Evolutionary conservation across 2,113 vertebrate species (phyloP), one percentile per base, ranked within the genome.

Genomic region (Rhabdornis inornatus): DNA sequence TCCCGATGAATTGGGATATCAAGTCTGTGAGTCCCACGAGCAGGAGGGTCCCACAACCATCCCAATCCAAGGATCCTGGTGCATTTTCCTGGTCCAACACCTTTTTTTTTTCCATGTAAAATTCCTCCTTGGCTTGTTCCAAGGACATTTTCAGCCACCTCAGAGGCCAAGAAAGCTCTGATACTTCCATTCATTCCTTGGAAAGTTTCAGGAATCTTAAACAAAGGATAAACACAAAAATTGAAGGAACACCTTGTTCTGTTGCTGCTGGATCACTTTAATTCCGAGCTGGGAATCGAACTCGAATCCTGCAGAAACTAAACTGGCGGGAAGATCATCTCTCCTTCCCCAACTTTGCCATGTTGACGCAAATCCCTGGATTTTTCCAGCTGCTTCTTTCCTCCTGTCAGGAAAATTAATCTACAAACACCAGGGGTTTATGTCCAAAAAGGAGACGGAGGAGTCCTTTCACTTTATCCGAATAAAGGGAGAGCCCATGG

Each of bases 81-180:
- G n/a, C 11, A 3, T 61, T 66, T 71, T 21, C 30, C 22, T 3
- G 2, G 2, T 13, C 33, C 11, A 33, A 12, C 2, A 4, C 7
- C 18, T 23, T 49, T 24, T 17, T 39, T 57, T 39, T 44, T 37
- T 3, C 42, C 19, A 7, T 1, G 0, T 13, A 3, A 31, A 28
- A 25, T 70, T 70, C 52, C 40, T 56, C 75, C 37, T 30, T 30
- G 47, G 15, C 16, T 15, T 42, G 2, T 61, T 57, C 24, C 24
- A 47, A 77, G 30, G 39, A 42, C 15, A 11, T 52, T 92, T 72
- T 7, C 27, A 31, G 16, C 49, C 66, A 3, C 37, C 57, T 20
- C 5, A 11, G 59, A 78, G 23, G 17, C 13, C n/a, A 33, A 61
- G 37, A 21, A 28, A 65, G 18, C 21, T 49, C 31, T 2, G 27